Conservation (phyloP, 2,888 invertebrate species). For the Ecdyonurus torrentis region DNA sequence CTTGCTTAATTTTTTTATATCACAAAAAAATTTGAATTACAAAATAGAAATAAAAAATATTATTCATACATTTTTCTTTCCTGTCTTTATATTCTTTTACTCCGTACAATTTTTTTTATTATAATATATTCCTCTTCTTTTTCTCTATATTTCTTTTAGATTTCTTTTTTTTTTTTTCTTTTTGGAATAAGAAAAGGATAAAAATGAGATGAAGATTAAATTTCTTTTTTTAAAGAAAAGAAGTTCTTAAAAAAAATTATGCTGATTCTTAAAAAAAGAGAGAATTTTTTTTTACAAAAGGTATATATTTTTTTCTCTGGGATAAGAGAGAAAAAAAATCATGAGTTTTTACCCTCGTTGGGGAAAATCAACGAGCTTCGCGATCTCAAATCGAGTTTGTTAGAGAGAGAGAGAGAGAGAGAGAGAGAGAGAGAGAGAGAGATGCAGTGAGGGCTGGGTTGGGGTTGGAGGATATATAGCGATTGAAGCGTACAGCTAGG, state of each 20-base stretch:
- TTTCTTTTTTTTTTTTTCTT: no score
- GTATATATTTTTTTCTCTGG: background rate
- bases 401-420: no score
- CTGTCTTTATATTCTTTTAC: no score
- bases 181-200: background rate
- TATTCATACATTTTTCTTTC: no score
- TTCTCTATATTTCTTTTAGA: no score
- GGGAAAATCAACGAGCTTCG: background rate
- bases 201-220: background rate
- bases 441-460: background rate
- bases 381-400: background rate
- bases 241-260: background rate
- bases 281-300: background rate
- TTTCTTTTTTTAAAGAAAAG: background rate
- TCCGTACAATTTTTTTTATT: no score
- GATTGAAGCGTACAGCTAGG: background rate
- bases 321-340: background rate
- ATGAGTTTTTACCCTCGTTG: background rate
- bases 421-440: no score
- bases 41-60: no score
- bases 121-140: no score
- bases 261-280: slow-evolving; percentile 1
- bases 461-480: background rate
- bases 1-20: no score
- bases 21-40: no score